phyloP scores from a whole-genome alignment of 2,797 vertebrate genomes.

The Centroberyx gerrardi region DNA sequence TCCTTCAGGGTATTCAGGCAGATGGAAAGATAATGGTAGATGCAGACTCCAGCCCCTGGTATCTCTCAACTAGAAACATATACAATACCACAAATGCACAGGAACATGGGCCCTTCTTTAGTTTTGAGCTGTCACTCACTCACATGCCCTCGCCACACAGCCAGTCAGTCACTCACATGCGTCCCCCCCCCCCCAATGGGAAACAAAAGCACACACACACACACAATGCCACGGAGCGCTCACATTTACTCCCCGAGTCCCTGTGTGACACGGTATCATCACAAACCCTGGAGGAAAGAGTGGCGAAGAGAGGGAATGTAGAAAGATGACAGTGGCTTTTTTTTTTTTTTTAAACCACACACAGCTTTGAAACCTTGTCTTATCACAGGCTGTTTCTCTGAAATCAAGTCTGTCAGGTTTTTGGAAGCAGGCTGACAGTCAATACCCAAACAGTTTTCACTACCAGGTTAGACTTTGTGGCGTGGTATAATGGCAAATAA shows the following conservation, averaged over 20 bases:
- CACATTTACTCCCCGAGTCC: slow-evolving; percentile 53
- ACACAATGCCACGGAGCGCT: slow-evolving; percentile 39
- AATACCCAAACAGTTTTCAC: neutral
- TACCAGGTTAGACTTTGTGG: neutral
- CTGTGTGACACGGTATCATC: slow-evolving; percentile 40
- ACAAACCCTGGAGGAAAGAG: slow-evolving; percentile 38
- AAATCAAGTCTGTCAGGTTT: slow-evolving; percentile 56
- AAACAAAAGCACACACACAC: slow-evolving; percentile 38
- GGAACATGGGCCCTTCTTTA: slow-evolving; percentile 2
- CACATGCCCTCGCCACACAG: slow-evolving; percentile 4
- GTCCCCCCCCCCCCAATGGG: neutral
- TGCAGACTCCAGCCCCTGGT: slow-evolving; percentile 14
- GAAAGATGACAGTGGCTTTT: neutral
- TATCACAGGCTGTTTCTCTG: neutral
- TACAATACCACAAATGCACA: slow-evolving; percentile 46
- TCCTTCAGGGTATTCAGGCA: slow-evolving; percentile 32
- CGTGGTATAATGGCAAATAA: too few relatives aligned
- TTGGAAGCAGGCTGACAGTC: neutral
- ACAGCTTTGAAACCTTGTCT: neutral
- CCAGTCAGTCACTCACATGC: slow-evolving; percentile 39
- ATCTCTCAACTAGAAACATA: slow-evolving; percentile 62
- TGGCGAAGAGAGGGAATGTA: slow-evolving; percentile 18
- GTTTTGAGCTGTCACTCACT: slow-evolving; percentile 4
- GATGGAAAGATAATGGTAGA: slow-evolving; percentile 24
- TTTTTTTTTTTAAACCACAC: neutral